Conservation (phyloP, 2,113 vertebrate species). For the Phoxinus phoxinus region DNA sequence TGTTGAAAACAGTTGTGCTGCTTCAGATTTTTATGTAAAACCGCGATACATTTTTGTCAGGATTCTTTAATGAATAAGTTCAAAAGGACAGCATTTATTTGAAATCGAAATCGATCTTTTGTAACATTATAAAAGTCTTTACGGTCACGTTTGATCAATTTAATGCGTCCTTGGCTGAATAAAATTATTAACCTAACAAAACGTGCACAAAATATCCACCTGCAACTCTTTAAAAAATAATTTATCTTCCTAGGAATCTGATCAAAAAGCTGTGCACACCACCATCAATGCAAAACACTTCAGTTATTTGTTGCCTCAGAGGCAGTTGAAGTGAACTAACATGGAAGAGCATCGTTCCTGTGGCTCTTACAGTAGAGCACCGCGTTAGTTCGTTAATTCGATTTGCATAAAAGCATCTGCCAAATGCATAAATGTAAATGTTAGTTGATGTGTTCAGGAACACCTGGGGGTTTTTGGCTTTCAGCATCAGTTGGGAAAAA, state of each 20-base stretch:
- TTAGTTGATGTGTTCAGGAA: neutral
- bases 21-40: neutral
- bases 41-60: neutral
- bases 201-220: too few relatives aligned
- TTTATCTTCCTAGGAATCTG: neutral
- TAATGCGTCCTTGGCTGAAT: neutral
- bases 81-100: neutral
- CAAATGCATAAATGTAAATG: neutral
- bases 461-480: neutral
- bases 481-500: neutral
- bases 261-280: neutral
- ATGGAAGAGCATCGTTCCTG: neutral
- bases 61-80: neutral
- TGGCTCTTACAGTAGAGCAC: neutral
- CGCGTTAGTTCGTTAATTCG: too few relatives aligned
- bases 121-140: neutral
- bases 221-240: neutral
- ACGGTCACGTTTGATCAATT: neutral
- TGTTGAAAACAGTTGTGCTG: neutral
- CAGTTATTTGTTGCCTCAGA: neutral
- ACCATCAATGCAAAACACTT: neutral
- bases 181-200: neutral
- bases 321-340: neutral
- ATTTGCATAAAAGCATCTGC: neutral
- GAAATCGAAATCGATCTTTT: neutral